Conservation (phyloP, 2,888 invertebrate genomes). For the Hirtodrosophila duncani region DNA sequence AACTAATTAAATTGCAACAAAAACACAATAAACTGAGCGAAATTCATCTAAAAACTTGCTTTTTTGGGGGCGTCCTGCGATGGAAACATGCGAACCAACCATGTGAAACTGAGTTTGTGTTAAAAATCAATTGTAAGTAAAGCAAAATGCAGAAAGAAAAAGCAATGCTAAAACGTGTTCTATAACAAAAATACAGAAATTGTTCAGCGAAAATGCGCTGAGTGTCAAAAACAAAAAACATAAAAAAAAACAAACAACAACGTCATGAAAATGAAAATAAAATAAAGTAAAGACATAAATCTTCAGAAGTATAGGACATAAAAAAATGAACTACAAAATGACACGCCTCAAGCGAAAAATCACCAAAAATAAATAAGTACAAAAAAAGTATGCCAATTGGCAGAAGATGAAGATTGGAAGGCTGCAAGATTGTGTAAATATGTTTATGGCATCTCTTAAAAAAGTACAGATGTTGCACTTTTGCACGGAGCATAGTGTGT, state of each 20-base stretch:
- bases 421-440: too few relatives aligned
- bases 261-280: constrained; percentile 6
- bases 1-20: constrained; percentile 17
- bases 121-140: constrained; percentile 72
- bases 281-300: not conserved
- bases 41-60: not conserved
- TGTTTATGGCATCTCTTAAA: too few relatives aligned
- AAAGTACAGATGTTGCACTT: too few relatives aligned
- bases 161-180: not conserved
- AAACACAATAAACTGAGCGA: constrained; percentile 22
- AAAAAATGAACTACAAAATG: too few relatives aligned
- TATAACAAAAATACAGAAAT: constrained; percentile 9
- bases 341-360: too few relatives aligned
- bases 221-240: too few relatives aligned
- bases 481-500: too few relatives aligned
- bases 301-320: too few relatives aligned
- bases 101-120: constrained; percentile 40
- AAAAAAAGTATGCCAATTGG: too few relatives aligned
- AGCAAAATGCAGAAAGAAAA: constrained; percentile 11
- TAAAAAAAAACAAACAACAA: constrained; percentile 30
- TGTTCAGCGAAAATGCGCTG: constrained; percentile 31
- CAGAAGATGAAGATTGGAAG: too few relatives aligned
- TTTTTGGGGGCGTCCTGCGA: constrained; percentile 43
- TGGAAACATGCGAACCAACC: constrained; percentile 9
- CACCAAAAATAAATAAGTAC: too few relatives aligned